phyloP scores from a whole-genome alignment of 2,888 invertebrate species.

The Poecilobothrus nobilitatus region DNA sequence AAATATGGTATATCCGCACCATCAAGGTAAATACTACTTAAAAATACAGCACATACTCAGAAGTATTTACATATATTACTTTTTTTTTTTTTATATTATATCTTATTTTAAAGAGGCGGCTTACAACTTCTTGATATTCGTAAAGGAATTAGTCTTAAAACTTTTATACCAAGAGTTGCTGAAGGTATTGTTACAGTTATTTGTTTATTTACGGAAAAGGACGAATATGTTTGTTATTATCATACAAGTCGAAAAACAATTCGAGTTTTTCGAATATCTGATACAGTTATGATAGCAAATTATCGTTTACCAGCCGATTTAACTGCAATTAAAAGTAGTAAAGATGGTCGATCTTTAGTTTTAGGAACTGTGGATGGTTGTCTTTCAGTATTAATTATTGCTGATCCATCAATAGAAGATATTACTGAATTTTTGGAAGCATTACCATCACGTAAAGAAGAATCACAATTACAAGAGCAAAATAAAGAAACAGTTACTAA shows the following conservation, averaged over 20 bases:
- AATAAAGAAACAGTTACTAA: conserved; percentile 48
- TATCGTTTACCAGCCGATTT: conserved; percentile 84
- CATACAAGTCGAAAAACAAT: conserved; percentile 92
- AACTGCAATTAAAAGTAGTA: conserved; percentile 67
- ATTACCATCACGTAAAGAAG: conserved; percentile 62
- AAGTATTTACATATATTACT: neutral
- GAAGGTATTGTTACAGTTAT: conserved; percentile 96
- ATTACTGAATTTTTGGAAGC: conserved; percentile 52
- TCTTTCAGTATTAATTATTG: conserved; percentile 74
- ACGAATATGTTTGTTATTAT: conserved; percentile 93
- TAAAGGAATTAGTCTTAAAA: conserved; percentile 78
- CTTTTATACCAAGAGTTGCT: conserved; percentile 86
- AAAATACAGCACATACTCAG: neutral
- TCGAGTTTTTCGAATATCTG: conserved; percentile 81
- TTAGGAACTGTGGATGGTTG: conserved; percentile 91
- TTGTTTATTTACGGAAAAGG: conserved; percentile 86
- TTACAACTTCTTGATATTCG: conserved; percentile 86
- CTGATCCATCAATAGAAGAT: conserved; percentile 59
- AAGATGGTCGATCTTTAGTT: conserved; percentile 70
- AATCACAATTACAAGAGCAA: conserved; percentile 62
- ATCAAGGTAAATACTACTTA: conserved; percentile 46
- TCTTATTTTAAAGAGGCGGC: conserved; percentile 61
- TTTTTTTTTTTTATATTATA: conserved; percentile 44
- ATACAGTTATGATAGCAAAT: conserved; percentile 87
- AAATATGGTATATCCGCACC: conserved; percentile 91